Conservation (phyloP, 2,113 vertebrate genomes). For the Odocoileus virginianus region DNA sequence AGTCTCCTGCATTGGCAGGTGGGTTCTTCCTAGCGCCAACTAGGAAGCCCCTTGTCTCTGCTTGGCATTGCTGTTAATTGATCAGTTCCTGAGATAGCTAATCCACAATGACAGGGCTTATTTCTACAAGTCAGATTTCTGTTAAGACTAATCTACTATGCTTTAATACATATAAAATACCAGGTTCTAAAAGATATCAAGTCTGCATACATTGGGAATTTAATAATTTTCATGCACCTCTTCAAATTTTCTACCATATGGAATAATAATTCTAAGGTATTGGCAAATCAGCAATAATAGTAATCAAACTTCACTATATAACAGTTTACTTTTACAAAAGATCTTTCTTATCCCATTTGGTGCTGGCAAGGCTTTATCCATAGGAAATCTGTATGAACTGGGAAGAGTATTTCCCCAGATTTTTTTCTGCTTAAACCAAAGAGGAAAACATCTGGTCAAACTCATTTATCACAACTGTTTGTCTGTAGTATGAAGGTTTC, state of each 20-base stretch:
- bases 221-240: not conserved
- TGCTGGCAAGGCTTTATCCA: not conserved
- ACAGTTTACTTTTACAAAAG: not conserved
- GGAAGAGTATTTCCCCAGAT: not conserved
- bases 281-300: not conserved
- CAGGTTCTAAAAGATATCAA: not conserved
- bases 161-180: not conserved
- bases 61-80: not conserved
- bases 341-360: not conserved
- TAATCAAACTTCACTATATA: not conserved
- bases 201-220: not conserved
- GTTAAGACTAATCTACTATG: not conserved
- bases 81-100: not conserved
- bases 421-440: constrained; percentile 17
- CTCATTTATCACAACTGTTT: constrained; percentile 35
- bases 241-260: constrained; percentile 3
- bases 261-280: not conserved
- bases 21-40: not conserved
- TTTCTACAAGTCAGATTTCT: not conserved
- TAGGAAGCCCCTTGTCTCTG: not conserved
- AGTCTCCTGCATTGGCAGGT: not conserved
- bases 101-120: not conserved
- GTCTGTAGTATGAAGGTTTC: not conserved
- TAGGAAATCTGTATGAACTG: not conserved
- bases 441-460: constrained; percentile 40